Base-by-base conservation (phyloP, 2,888 invertebrate species). In the Corbicula japonica region DNA sequence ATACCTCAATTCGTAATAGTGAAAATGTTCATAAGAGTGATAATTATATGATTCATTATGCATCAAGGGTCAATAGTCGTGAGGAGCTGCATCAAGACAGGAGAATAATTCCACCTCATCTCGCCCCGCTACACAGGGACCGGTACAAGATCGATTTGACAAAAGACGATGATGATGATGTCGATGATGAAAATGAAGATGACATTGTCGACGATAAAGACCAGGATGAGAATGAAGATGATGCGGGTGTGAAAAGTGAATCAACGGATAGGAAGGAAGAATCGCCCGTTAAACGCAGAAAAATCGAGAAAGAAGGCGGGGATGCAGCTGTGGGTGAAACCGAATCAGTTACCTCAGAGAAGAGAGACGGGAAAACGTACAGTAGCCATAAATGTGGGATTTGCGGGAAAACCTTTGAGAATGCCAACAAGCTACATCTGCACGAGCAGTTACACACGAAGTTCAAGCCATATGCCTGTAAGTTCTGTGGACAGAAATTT, bases 361-460 rank as follows among this genome's bases (percentile, higher is more conserved):
- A 58, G 62, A 74, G 48, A 26, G 83, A 83, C 48, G 73, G 70
- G 3, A 84, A 80, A 56, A n/a, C 70, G 1, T 61, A 70, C 23
- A 70, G 72, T n/a, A 78, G 66, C 46, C 79, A 80, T 38, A 86
- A 83, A 75, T 90, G 90, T 79, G 87, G 87, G 15, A 81, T 90
- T 26, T 90, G 90, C 63, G 86, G 87, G 8, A 87, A 89, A 76
- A 77, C 80, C 23, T 89, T 89, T 54, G 87, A 85, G 44, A 84
- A 84, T 34, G 74, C 82, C n/a, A 83, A 85, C 52, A 86, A 88
- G 65, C 81, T 89, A 10, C 86, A 87, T 62, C 80, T 86, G 41
- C 90, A 90, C 65, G 87, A 87, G 68, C 86, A 88, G 61, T 76
- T 87, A 5, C 90, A 90, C 63, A 87, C 85, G 10, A 89, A 88